phyloP scores from a whole-genome alignment of 2,113 vertebrate species.

The Egretta garzetta region DNA sequence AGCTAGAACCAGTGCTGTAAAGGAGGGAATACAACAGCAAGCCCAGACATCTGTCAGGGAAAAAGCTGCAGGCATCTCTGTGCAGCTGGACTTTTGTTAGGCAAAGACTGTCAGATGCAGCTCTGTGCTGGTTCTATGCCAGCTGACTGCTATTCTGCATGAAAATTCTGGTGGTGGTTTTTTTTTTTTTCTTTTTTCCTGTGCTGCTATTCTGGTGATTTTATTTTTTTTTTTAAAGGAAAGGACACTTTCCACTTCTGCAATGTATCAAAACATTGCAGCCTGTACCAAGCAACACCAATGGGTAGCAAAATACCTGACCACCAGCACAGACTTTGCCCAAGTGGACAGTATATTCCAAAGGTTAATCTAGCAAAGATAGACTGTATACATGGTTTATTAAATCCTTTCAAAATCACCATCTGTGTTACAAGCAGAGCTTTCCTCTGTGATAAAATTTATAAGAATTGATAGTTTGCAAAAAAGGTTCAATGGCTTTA shows the following conservation, averaged over 20 bases:
- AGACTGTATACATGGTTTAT: not conserved
- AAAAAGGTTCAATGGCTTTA: not conserved
- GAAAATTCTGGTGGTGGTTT: not conserved
- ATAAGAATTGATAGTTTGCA: not conserved
- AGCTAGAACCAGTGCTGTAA: not conserved
- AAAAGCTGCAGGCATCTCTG: not conserved
- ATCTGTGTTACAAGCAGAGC: not conserved
- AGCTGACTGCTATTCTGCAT: not conserved
- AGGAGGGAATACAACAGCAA: not conserved
- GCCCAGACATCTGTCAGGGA: not conserved
- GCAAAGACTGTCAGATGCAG: not conserved
- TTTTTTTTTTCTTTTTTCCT: not conserved
- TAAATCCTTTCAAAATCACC: not conserved
- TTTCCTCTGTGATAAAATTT: not conserved
- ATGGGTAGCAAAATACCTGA: not conserved
- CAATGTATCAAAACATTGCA: not conserved
- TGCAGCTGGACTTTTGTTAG: slow-evolving; percentile 26
- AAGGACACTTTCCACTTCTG: not conserved
- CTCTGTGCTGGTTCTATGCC: not conserved
- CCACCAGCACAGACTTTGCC: not conserved
- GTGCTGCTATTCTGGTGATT: not conserved
- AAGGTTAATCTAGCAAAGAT: not conserved
- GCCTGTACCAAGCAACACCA: not conserved
- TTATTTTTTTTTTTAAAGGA: not conserved
- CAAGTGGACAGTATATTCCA: not conserved